Conservation (phyloP, 2,888 invertebrate genomes). For the Drosophila pseudotalamancana region DNA sequence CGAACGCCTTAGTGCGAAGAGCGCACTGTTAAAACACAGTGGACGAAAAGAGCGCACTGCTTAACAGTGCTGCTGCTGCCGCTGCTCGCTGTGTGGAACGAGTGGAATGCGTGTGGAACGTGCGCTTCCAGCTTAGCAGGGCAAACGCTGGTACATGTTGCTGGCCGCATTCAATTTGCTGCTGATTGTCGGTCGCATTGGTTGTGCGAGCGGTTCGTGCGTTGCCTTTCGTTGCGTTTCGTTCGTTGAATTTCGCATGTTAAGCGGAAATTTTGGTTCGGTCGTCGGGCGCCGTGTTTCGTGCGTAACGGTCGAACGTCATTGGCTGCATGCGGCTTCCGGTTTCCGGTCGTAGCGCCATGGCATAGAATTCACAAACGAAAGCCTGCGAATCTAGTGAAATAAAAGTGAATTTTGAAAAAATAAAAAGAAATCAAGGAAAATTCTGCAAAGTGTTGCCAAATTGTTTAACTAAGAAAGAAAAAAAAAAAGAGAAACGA, state of each 20-base stretch:
- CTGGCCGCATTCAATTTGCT: constrained; percentile 48
- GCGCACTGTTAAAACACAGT: not conserved
- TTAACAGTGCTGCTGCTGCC: constrained; percentile 32
- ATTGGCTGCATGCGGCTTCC: constrained; percentile 37
- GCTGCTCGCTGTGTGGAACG: not conserved
- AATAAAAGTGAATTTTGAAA: not conserved
- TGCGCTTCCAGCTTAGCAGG: constrained; percentile 40
- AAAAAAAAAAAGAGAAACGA: not conserved
- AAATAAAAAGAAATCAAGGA: too few relatives aligned
- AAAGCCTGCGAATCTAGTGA: constrained; percentile 29
- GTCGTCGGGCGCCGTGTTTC: constrained; percentile 47
- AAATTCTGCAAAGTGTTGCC: too few relatives aligned
- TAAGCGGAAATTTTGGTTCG: constrained; percentile 28
- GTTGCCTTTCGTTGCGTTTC: constrained; percentile 29
- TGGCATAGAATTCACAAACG: constrained; percentile 35
- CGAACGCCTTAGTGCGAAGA: constrained; percentile 3
- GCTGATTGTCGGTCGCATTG: constrained; percentile 61
- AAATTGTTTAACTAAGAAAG: constrained; percentile 6
- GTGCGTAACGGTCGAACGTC: constrained; percentile 45
- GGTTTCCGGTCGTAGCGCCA: constrained; percentile 48
- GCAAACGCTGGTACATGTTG: constrained; percentile 15
- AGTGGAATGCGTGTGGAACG: constrained; percentile 20
- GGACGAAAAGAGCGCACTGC: not conserved
- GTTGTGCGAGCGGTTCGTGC: constrained; percentile 77
- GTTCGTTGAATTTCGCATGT: constrained; percentile 39